Evolutionary conservation across 2,113 vertebrate genomes (phyloP), one percentile per base, ranked within the genome.

Genomic region (Elephas maximus): DNA sequence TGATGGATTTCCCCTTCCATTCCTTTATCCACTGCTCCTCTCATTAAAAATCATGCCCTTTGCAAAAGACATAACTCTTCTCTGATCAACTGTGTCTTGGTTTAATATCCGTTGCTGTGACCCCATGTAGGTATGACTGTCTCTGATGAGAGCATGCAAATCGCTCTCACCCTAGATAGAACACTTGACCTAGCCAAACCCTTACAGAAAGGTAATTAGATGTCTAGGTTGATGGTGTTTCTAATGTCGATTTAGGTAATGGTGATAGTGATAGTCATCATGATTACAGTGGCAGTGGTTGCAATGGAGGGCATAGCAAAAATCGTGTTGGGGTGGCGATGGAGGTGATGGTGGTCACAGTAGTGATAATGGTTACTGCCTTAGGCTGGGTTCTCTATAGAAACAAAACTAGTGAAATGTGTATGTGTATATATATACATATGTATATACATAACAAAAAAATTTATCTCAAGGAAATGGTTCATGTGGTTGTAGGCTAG

Each of bases 241-340:
- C 60, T 37, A 4, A 8, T 33, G 28, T 45, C 37, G 28, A 57
- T 65, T 37, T 89, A 45, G 20, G 44, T 63, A 80, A 57, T 18
- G 14, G 5, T 79, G 44, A 37, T 1, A 5, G 14, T 51, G 15
- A 76, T 21, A 21, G 21, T 17, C 53, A 81, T 84, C n/a, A 24
- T 5, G 3, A 0, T 18, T 14, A 24, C 0, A 12, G 9, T 1
- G n/a, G 17, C 30, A 41, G 6, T 5, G 4, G 51, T 12, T 44
- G 44, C 1, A 20, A 26, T 2, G 10, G 8, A 33, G 57, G 4
- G 3, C 3, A n/a, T 84, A 33, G 41, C 23, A 41, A 65, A 33
- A 33, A 62, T 21, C 60, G 45, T 11, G 15, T 26, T 9, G 28
- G 33, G 1, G 0, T 48, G n/a, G 17, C 9, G 24, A 48, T 48